A percentile compares a stretch with the other conserved stretches of the same genome.
These are phyloP conservation scores for Sialis fuliginosa DNA, from an alignment of 2,888 invertebrate genomes.

Conservation along the genomic window DNA sequence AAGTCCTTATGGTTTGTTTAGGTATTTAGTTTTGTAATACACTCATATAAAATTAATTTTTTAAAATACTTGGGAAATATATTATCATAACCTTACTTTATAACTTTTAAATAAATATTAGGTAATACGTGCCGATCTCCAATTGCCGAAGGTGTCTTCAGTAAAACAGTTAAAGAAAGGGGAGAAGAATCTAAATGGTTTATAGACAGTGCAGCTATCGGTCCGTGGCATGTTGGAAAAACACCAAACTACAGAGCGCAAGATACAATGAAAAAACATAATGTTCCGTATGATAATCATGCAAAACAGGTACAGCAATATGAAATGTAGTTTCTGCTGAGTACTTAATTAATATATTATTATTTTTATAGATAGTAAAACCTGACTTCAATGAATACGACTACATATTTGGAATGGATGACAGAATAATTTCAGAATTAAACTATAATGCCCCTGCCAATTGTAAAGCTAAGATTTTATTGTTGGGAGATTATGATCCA, in stretches of 20 bases:
- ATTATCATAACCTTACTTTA: too few species aligned
- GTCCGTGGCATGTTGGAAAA: slow-evolving; percentile 76
- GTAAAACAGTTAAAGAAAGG: slow-evolving; percentile 50
- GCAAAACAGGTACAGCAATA: slow-evolving; percentile 60
- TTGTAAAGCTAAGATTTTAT: slow-evolving; percentile 51
- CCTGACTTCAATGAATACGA: slow-evolving; percentile 68
- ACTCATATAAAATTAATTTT: too few species aligned
- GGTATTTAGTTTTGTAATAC: too few species aligned
- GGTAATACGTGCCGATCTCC: slow-evolving; percentile 94
- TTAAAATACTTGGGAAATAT: too few species aligned
- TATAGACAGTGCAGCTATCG: slow-evolving; percentile 81
- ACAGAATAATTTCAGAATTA: slow-evolving; percentile 62
- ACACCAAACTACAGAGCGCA: slow-evolving; percentile 65
- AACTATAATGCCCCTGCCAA: slow-evolving; percentile 39
- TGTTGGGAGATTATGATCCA: slow-evolving; percentile 76
- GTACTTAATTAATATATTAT: background rate
- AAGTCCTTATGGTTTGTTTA: too few species aligned
- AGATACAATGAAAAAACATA: slow-evolving; percentile 50
- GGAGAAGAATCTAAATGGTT: slow-evolving; percentile 50
- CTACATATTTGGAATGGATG: slow-evolving; percentile 92
- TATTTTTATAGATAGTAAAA: slow-evolving; percentile 39
- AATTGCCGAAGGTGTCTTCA: slow-evolving; percentile 86
- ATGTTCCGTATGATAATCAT: slow-evolving; percentile 52
- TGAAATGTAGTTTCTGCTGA: too few species aligned
- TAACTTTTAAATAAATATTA: slow-evolving; percentile 17